Percentiles rank a stretch among this genome's conserved stretches.
Evolutionary conservation across 2,797 vertebrate genomes (phyloP).

Genomic region (Syngnathus rostellatus): DNA sequence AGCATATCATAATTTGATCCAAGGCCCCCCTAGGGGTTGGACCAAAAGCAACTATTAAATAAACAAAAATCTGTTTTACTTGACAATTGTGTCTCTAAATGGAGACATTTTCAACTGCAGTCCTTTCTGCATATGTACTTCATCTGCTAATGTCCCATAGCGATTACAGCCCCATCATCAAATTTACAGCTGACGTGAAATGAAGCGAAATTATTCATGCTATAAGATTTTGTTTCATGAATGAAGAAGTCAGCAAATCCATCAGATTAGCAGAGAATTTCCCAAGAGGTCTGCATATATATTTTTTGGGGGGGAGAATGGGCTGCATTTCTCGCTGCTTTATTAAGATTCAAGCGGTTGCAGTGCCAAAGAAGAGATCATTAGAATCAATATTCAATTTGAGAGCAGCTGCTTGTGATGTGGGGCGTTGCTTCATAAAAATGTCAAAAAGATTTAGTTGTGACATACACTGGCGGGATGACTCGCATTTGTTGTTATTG

Average conservation of each 20-base stretch:
- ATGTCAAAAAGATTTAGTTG: conserved; percentile 46
- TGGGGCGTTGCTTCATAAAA: conserved; percentile 40
- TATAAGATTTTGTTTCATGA: conserved; percentile 29
- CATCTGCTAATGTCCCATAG: conserved; percentile 40
- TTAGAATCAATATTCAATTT: conserved; percentile 57
- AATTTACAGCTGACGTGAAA: conserved; percentile 21
- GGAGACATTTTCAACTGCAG: background rate
- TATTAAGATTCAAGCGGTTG: conserved; percentile 48
- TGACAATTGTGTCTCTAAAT: background rate
- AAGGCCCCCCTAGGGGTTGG: no score
- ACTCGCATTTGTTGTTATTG: conserved; percentile 35
- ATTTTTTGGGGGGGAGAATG: conserved; percentile 33
- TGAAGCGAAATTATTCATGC: conserved; percentile 31
- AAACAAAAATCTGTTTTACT: background rate
- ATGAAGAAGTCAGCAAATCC: conserved; percentile 34
- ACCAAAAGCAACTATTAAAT: background rate
- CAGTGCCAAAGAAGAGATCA: conserved; percentile 49
- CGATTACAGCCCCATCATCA: conserved; percentile 29
- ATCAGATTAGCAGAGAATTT: conserved; percentile 35
- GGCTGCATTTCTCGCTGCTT: conserved; percentile 25
- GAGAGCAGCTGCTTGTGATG: conserved; percentile 31
- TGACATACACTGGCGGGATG: conserved; percentile 27
- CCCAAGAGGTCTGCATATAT: conserved; percentile 29
- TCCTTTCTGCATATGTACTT: conserved; percentile 3
- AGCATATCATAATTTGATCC: no score